Evolutionary conservation across 2,797 vertebrate species (phyloP).

Genomic region (Rhincodon typus): DNA sequence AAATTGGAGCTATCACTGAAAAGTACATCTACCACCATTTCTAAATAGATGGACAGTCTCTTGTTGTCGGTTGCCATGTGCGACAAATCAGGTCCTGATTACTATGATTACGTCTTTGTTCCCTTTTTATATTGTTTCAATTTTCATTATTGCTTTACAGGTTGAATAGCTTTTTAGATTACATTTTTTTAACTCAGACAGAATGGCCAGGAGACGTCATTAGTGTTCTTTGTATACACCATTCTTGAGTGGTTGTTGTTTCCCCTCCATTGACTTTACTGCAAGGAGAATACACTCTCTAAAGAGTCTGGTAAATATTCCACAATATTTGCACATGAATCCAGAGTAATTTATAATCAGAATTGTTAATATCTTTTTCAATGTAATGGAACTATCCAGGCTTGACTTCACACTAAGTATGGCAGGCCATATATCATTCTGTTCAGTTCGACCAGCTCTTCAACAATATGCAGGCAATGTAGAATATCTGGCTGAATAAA

Average conservation of each 20-base stretch:
- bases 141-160: background rate
- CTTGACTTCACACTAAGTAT: background rate
- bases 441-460: background rate
- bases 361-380: constrained; percentile 28
- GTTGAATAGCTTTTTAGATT: background rate
- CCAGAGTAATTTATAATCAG: constrained; percentile 4
- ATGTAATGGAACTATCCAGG: background rate
- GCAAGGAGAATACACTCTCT: background rate
- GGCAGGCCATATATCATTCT: constrained; percentile 31
- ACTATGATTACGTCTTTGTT: background rate
- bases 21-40: background rate
- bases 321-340: background rate
- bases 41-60: background rate
- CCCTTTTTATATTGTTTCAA: background rate
- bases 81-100: background rate
- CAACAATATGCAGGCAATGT: constrained; percentile 8
- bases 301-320: background rate
- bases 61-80: background rate
- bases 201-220: background rate
- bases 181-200: background rate
- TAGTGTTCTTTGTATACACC: background rate
- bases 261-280: constrained; percentile 4
- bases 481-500: constrained; percentile 18
- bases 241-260: background rate
- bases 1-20: background rate